phyloP scores from a whole-genome alignment of 2,797 vertebrate genomes.

The Molothrus ater region DNA sequence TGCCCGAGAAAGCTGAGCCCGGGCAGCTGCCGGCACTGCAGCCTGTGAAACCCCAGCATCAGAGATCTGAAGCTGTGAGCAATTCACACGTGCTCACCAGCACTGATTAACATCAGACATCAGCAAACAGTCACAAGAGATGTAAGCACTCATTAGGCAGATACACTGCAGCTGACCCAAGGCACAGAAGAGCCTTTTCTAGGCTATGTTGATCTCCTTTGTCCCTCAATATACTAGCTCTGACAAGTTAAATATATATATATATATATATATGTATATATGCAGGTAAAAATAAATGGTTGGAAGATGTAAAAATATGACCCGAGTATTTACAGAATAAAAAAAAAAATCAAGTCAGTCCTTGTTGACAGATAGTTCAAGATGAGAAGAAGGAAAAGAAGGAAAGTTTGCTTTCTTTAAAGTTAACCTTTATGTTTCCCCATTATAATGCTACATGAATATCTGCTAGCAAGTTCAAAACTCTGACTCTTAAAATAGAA shows the following conservation, averaged over 20 bases:
- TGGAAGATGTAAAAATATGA: background rate
- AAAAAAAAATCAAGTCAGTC: background rate
- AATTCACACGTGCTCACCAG: background rate
- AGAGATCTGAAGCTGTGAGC: background rate
- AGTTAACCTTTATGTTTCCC: background rate
- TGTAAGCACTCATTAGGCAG: rapidly evolving
- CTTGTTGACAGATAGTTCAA: background rate
- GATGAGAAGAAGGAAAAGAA: background rate
- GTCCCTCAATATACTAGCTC: background rate
- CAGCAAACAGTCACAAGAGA: background rate
- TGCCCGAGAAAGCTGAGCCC: background rate
- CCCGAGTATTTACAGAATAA: background rate
- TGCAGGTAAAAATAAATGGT: background rate
- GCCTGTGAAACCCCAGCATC: background rate
- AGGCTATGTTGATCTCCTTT: background rate
- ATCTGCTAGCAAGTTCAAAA: background rate
- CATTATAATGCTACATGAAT: background rate
- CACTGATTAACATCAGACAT: background rate
- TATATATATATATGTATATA: background rate
- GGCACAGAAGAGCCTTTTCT: background rate
- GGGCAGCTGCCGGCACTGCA: background rate
- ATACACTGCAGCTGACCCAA: background rate
- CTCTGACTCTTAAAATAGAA: background rate
- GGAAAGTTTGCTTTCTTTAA: background rate
- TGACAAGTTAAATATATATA: background rate